phyloP scores from a whole-genome alignment of 2,888 invertebrate genomes.

The Drosophila subsilvestris region DNA sequence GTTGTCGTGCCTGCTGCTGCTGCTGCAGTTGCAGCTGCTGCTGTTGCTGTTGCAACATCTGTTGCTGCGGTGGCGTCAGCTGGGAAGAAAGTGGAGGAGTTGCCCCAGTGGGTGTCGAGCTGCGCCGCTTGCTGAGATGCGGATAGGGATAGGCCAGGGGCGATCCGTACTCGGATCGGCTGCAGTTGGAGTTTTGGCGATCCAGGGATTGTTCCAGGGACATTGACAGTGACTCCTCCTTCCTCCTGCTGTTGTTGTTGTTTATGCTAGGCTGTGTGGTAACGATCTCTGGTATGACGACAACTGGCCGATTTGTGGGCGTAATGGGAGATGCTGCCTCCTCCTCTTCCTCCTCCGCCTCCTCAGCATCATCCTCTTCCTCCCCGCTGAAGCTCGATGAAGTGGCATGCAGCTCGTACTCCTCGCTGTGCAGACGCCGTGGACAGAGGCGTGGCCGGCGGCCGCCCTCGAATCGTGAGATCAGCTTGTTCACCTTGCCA shows the following conservation, averaged over 20 bases:
- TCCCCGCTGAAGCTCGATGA: constrained; percentile 19
- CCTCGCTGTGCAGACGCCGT: constrained; percentile 61
- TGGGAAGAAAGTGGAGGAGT: constrained; percentile 21
- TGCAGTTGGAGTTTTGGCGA: constrained; percentile 68
- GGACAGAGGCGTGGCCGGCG: constrained; percentile 58
- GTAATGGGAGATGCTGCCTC: constrained; percentile 40
- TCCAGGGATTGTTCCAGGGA: constrained; percentile 42
- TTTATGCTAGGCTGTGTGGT: constrained; percentile 41
- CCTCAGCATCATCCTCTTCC: constrained; percentile 55
- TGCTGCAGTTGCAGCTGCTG: constrained; percentile 26
- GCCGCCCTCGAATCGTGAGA: constrained; percentile 79
- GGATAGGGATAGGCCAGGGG: constrained; percentile 80
- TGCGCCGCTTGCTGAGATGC: constrained; percentile 66
- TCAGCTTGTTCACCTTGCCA: constrained; percentile 83
- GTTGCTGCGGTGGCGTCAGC: not conserved
- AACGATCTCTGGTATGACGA: constrained; percentile 56
- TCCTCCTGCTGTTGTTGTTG: constrained; percentile 34
- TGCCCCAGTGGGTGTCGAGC: constrained; percentile 66
- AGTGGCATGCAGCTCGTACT: constrained; percentile 44
- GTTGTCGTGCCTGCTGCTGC: constrained; percentile 16
- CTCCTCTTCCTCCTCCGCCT: constrained; percentile 29
- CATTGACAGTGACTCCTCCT: not conserved
- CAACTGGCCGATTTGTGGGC: constrained; percentile 23
- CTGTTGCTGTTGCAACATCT: constrained; percentile 32
- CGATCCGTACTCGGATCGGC: constrained; percentile 78